A percentile compares a stretch with the other conserved stretches of the same genome.
Evolutionary conservation across 2,888 invertebrate species (phyloP).

Genomic region (Drosophila birchii): DNA sequence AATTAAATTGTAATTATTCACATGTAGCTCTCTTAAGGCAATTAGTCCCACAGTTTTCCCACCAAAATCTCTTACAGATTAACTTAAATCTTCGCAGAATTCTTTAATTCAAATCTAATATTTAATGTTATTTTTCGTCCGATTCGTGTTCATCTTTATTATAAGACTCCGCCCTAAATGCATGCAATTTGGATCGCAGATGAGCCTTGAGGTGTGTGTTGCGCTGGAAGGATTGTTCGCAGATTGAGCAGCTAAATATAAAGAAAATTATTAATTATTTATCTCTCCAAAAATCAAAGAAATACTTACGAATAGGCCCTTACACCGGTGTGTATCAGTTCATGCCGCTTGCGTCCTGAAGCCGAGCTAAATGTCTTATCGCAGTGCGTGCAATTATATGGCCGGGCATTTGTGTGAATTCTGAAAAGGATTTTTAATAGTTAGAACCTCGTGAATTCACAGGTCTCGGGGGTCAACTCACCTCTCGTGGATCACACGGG

Average conservation of each 20-base stretch:
- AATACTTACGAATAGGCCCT: slow-evolving; percentile 58
- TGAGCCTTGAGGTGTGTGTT: slow-evolving; percentile 68
- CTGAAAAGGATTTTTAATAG: slow-evolving; percentile 44
- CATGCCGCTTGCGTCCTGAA: slow-evolving; percentile 80
- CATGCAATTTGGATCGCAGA: slow-evolving; percentile 60
- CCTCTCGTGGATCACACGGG: slow-evolving; percentile 81
- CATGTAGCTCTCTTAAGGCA: neutral
- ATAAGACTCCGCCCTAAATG: neutral
- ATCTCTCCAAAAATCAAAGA: neutral
- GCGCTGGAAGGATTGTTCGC: slow-evolving; percentile 61
- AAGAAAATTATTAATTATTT: neutral
- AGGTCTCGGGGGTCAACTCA: slow-evolving; percentile 14
- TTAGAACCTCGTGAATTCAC: neutral
- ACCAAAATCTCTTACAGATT: neutral
- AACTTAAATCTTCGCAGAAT: neutral
- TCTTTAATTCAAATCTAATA: neutral
- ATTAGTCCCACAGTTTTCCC: neutral
- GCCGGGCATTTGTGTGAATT: slow-evolving; percentile 80
- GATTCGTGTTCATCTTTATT: neutral
- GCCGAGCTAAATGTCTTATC: slow-evolving; percentile 77
- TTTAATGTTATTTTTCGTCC: neutral
- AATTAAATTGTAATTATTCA: neutral
- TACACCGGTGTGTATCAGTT: slow-evolving; percentile 61
- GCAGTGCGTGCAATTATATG: slow-evolving; percentile 76
- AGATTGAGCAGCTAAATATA: slow-evolving; percentile 53